A percentile compares a stretch with the other conserved stretches of the same genome.
phyloP scores from a whole-genome alignment of 2,797 vertebrate species.

The Enteromius radiatus region DNA sequence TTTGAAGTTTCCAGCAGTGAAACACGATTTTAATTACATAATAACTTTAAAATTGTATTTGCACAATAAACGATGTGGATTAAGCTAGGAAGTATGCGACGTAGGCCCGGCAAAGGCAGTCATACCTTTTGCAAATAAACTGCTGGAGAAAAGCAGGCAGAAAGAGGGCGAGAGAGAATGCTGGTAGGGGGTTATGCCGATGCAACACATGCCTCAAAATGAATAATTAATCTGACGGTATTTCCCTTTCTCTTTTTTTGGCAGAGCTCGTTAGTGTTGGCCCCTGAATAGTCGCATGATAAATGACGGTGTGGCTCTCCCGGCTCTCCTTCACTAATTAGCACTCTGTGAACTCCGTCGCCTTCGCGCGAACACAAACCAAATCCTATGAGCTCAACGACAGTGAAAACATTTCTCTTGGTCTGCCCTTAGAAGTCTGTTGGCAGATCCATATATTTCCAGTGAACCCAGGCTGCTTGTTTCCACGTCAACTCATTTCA shows the following conservation, averaged over 20 bases:
- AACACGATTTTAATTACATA: conserved; percentile 92
- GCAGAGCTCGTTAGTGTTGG: conserved; percentile 54
- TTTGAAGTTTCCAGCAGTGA: conserved; percentile 86
- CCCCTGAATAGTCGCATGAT: conserved; percentile 63
- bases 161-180: conserved; percentile 56
- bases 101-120: conserved; percentile 80
- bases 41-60: conserved; percentile 92
- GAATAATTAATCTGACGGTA: conserved; percentile 65
- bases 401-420: conserved; percentile 71
- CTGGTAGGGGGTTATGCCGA: conserved; percentile 28
- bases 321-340: conserved; percentile 74
- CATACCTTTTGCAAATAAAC: conserved; percentile 84
- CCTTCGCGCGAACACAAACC: conserved; percentile 58
- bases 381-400: conserved; percentile 68
- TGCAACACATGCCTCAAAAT: conserved; percentile 70
- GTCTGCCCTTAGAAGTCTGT: conserved; percentile 54
- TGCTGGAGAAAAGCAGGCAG: conserved; percentile 43
- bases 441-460: conserved; percentile 66
- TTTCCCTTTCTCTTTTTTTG: conserved; percentile 56
- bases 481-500: conserved; percentile 60
- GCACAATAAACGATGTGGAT: conserved; percentile 87
- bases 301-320: conserved; percentile 71
- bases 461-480: conserved; percentile 60
- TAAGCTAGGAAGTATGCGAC: conserved; percentile 84
- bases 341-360: conserved; percentile 60